Evolutionary conservation across 2,113 vertebrate species (phyloP), one percentile per base, ranked within the genome.

Genomic region (Sorex fumeus): DNA sequence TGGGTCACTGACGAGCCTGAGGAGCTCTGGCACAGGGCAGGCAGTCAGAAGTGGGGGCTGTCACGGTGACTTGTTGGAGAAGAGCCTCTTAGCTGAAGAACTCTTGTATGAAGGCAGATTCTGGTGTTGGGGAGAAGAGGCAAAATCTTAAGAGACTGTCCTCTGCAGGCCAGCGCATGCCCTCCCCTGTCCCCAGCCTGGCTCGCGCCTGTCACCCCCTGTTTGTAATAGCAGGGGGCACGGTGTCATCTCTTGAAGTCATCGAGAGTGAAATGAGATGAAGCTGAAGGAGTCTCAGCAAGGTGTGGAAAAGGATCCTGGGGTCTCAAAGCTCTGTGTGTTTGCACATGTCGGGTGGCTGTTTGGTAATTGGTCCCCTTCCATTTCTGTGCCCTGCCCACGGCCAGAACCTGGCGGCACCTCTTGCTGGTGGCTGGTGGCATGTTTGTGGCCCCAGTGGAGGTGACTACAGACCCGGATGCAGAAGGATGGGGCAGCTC

Each of bases 321-420:
- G 50, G 91, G 32, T 16, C 0, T 0, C 1, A 5, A 34, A 60
- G 23, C 85, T 67, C 50, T 25, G 25, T 13, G 2, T 57, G 36
- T 89, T 67, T 28, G 32, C 6, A 3, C 16, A 19, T 8, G 32
- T 71, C 78, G 78, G 76, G 15, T 77, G 45, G 60, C 8, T 72
- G 12, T 78, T 83, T 10, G 57, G n/a, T 36, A 40, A 2, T 25
- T 30, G 18, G 62, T 60, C 50, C 80, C 36, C 23, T 84, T 82
- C 89, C 43, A 76, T 43, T 30, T 19, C 57, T 60, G 57, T 7
- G 57, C 15, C 36, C 27, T 30, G 32, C 47, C 25, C 64, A 1
- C 19, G 1, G 1, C 4, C 34, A 25, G n/a, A 32, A 36, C 70
- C 53, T 4, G 23, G 6, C 0, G 6, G 21, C 18, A 0, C 47